Evolutionary conservation across 53 echinoderm and acorn worm species (phyloP), one percentile per base, ranked within the genome.

Genomic region (Arbacia lixula): DNA sequence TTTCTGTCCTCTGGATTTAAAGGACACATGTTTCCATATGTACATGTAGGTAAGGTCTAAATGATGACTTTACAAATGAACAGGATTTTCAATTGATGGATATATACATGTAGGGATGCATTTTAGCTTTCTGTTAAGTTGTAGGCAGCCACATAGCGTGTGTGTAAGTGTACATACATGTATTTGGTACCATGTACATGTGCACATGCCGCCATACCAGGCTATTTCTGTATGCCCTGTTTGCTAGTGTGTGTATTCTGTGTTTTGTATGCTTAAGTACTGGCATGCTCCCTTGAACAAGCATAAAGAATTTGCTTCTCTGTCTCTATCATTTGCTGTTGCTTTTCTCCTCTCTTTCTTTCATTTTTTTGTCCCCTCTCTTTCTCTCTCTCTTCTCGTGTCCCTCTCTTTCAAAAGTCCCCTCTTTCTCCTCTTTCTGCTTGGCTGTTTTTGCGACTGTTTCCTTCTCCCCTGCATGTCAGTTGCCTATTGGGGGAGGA

Each of bases 401-500:
- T 56, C n/a, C 57, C n/a, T 56, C n/a, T 56, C 57, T 56, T 10
- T 56, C 21, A 11, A 14, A 5, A 5, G 4, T 21, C 21, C 57
- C 5, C 57, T 56, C 75, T 56, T 56, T 77, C 77, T 26, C 26
- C 36, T 32, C 27, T 77, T 58, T 77, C 77, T 77, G 39, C 31
- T 56, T 25, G 16, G 40, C 63, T 63, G 64, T 81, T 81, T 43
- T 63, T 81, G 82, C 63, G 82, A 63, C 82, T 63, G 82, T 81
- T 81, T 81, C 82, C 82, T 63, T 81, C 64, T 72, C 26, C 38
- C 58, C 11, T 81, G 34, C 82, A 63, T 49, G 64, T 63, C 82
- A 81, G 52, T 63, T 32, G 82, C 82, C 77, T 56, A 39, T 77
- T 77, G 77, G 77, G 77, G 77, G 77, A 77, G 57, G 77, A 77